phyloP scores from a whole-genome alignment of 2,888 invertebrate species.

The Uropetala carovei region DNA sequence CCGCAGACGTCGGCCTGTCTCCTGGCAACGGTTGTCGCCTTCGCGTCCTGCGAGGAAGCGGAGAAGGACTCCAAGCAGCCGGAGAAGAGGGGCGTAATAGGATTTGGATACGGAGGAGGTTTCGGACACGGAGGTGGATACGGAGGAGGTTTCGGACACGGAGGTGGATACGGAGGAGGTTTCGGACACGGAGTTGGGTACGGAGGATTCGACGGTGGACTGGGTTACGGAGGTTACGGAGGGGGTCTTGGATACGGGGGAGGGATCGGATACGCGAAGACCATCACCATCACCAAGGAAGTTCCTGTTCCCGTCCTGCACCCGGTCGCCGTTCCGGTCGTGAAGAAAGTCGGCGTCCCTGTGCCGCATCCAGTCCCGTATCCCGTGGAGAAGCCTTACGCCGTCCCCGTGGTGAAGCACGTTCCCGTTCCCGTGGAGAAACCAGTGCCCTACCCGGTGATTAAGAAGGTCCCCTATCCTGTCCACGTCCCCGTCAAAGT shows the following conservation, averaged over 20 bases:
- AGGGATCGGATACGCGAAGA: constrained; percentile 69
- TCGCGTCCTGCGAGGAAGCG: constrained; percentile 48
- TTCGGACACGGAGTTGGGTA: constrained; percentile 66
- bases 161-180: constrained; percentile 22
- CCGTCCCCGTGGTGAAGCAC: constrained; percentile 77
- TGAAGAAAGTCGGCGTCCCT: constrained; percentile 76
- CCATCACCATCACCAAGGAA: constrained; percentile 71
- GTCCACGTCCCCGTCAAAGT: constrained; percentile 78
- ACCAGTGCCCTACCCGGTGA: constrained; percentile 76
- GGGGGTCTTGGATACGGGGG: not conserved
- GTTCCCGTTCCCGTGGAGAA: constrained; percentile 76
- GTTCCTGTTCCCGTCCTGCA: constrained; percentile 67
- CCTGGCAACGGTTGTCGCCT: constrained; percentile 61
- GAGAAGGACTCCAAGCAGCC: constrained; percentile 4
- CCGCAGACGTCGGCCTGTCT: not conserved
- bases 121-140: not conserved
- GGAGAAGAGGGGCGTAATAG: constrained; percentile 68
- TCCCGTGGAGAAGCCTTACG: constrained; percentile 73
- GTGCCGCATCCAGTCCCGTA: constrained; percentile 72
- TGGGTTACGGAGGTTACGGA: too few relatives aligned
- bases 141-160: constrained; percentile 63
- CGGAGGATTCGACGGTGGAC: too few relatives aligned
- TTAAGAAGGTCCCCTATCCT: constrained; percentile 76
- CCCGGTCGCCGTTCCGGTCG: constrained; percentile 69
- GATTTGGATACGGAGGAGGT: constrained; percentile 67